Conservation (phyloP, 2,113 vertebrate genomes). For the Cephalopterus ornatus region DNA sequence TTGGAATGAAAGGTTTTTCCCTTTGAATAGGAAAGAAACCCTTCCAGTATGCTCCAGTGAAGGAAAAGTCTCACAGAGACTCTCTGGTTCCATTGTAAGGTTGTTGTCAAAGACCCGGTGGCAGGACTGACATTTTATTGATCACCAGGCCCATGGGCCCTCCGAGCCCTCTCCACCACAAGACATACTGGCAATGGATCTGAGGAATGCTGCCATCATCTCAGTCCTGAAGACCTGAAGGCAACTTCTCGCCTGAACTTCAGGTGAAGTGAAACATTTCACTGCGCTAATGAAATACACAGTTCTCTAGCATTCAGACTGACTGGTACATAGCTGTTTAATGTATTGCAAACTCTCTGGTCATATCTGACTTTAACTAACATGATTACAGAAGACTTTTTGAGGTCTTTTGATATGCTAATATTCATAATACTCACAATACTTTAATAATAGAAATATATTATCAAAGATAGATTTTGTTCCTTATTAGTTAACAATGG, state of each 20-base stretch:
- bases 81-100: neutral
- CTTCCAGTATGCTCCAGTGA: neutral
- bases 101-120: neutral
- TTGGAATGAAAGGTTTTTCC: neutral
- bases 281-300: neutral
- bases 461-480: neutral
- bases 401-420: neutral
- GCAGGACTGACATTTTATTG: constrained; percentile 4
- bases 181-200: neutral
- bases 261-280: constrained; percentile 22
- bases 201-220: neutral
- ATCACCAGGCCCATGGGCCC: neutral
- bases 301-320: constrained; percentile 25
- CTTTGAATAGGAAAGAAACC: neutral
- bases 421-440: neutral
- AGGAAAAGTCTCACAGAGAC: neutral
- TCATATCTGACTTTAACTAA: neutral
- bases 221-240: neutral
- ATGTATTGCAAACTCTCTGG: neutral
- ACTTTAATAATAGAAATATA: neutral
- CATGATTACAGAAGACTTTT: neutral
- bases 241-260: constrained; percentile 38
- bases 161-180: neutral
- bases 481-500: neutral
- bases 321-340: constrained; percentile 14